These are phyloP conservation scores for Sericinus montela DNA, from an alignment of 2,888 invertebrate genomes.

Conservation along the genomic window DNA sequence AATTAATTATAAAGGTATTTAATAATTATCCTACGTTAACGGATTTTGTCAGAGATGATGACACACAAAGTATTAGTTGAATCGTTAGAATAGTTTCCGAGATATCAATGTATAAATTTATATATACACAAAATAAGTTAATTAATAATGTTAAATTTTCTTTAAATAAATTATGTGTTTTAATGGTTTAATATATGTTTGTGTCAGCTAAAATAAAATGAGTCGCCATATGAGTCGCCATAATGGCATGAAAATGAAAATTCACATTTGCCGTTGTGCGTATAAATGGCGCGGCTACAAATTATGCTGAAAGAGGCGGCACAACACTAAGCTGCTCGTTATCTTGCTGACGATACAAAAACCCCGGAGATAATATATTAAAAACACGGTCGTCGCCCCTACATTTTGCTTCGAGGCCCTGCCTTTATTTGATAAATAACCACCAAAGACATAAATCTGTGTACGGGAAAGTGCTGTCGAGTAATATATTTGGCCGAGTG, in stretches of 20 bases:
- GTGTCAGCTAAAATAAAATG: not conserved
- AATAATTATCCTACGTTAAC: too few relatives aligned
- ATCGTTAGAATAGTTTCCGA: too few relatives aligned
- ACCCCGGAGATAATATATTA: constrained; percentile 48
- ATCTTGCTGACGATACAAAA: constrained; percentile 59
- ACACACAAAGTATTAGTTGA: too few relatives aligned
- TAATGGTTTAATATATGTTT: not conserved
- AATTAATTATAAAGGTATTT: too few relatives aligned
- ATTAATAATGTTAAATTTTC: too few relatives aligned
- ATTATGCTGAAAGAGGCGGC: constrained; percentile 45
- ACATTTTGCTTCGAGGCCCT: constrained; percentile 23
- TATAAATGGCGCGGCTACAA: constrained; percentile 40
- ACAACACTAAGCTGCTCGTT: constrained; percentile 47
- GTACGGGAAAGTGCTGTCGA: constrained; percentile 26
- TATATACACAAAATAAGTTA: too few relatives aligned
- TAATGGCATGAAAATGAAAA: constrained; percentile 34
- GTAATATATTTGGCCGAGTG: constrained; percentile 40
- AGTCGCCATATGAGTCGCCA: constrained; percentile 15
- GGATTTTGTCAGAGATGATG: too few relatives aligned
- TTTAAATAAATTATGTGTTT: too few relatives aligned
- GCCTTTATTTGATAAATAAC: constrained; percentile 63
- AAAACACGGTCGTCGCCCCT: constrained; percentile 36
- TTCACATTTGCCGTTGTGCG: constrained; percentile 28
- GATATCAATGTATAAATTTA: too few relatives aligned
- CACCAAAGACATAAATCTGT: constrained; percentile 54